Base-by-base conservation (phyloP, 1,140 invertebrate genomes). In the Drosophila aff. region DNA sequence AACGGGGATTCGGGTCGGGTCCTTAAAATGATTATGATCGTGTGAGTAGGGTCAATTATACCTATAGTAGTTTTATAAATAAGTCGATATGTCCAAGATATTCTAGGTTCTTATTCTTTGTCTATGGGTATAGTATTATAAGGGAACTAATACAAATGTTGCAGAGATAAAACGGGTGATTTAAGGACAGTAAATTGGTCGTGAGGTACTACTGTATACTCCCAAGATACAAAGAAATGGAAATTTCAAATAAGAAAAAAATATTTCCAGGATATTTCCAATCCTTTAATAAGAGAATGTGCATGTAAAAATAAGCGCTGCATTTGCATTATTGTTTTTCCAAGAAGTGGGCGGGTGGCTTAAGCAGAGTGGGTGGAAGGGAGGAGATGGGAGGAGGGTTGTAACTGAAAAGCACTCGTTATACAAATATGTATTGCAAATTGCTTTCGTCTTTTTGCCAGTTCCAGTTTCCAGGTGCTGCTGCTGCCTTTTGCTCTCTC, bases 371-470 rank as follows among this genome's bases (percentile, higher is more conserved):
- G 58, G 78, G 8, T 69, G 47, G 63, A 15, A 36, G 11, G n/a
- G 2, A 7, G 50, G 28, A 18, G 23, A 16, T 4, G n/a, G 50
- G 6, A 68, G 50, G 6, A 72, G 68, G 46, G 28, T 65, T 47
- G 31, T 10, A 8, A 21, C 33, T 28, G 21, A 26, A 50, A 44
- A 66, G 78, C 71, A 60, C 71, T 79, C 76, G 76, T 83, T 77
- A 73, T 79, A 79, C 82, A 86, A 85, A 84, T 81, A 85, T 82
- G 79, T 87, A 84, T 83, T 87, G 84, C 84, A 87, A 87, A 87
- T 87, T 87, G 81, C 76, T 82, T 86, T 77, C 76, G 79, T 82
- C 77, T 85, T 80, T 60, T 49, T 67, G 23, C 57, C 78, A 86
- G 80, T 89, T 87, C 84, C 84, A 87, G 84, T 87, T 87, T 87